These are phyloP conservation scores for Daktulosphaira vitifoliae DNA, from an alignment of 1,140 invertebrate species.

Conservation along the genomic window DNA sequence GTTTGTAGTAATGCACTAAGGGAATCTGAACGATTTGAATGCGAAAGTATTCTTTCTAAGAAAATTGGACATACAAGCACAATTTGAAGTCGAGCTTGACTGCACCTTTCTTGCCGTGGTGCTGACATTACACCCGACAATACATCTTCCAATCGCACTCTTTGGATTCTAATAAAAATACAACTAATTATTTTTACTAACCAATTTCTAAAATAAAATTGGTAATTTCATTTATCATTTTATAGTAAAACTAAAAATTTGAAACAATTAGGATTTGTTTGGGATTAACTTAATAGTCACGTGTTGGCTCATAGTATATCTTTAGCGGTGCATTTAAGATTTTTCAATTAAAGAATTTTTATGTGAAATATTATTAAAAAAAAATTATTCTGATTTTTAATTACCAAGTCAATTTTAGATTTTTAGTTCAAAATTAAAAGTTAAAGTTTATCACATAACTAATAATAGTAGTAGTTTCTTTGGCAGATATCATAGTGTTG, in stretches of 20 bases:
- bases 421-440: too few species aligned
- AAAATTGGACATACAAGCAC: conserved; percentile 67
- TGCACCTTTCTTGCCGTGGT: conserved; percentile 44
- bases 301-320: too few species aligned
- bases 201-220: neutral
- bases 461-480: too few species aligned
- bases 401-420: too few species aligned
- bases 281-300: too few species aligned
- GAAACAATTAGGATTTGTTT: neutral
- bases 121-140: conserved; percentile 47
- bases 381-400: too few species aligned
- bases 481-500: too few species aligned
- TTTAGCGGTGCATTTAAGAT: too few species aligned
- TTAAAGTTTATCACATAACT: too few species aligned
- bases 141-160: conserved; percentile 62
- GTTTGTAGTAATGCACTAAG: conserved; percentile 42
- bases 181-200: neutral
- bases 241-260: neutral
- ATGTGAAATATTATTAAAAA: too few species aligned
- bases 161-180: conserved; percentile 53
- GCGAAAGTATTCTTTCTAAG: conserved; percentile 48
- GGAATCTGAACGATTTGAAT: conserved; percentile 37
- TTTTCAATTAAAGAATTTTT: too few species aligned
- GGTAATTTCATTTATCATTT: neutral
- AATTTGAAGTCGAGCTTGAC: conserved; percentile 52